phyloP scores from a whole-genome alignment of 2,797 vertebrate species.

The Brotogeris chrysoptera region DNA sequence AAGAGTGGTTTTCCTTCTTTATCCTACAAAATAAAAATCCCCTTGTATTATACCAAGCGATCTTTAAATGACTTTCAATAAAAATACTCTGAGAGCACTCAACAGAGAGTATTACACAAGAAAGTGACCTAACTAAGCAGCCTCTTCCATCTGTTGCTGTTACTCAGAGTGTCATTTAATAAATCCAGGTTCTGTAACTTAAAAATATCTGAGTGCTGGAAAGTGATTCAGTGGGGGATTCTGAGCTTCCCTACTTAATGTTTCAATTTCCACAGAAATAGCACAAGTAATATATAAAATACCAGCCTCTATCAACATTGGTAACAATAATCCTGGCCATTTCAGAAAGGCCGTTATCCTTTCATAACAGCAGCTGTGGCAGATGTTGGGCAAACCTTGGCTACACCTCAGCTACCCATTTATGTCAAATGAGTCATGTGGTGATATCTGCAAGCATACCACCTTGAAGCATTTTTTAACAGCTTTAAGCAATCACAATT shows the following conservation, averaged over 20 bases:
- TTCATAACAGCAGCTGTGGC: too few relatives aligned
- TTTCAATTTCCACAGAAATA: not conserved
- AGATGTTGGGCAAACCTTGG: not conserved
- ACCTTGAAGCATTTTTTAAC: not conserved
- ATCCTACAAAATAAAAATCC: constrained; percentile 49
- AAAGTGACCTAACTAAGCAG: not conserved
- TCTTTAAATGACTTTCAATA: not conserved
- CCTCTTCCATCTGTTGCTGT: not conserved
- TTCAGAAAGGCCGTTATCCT: accelerated
- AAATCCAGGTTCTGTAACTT: not conserved
- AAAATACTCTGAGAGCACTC: not conserved
- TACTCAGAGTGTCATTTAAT: not conserved
- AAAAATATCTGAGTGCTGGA: not conserved
- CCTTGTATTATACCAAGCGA: not conserved
- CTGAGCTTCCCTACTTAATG: not conserved
- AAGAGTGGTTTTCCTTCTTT: constrained; percentile 73
- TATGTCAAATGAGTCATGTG: not conserved
- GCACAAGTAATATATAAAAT: not conserved
- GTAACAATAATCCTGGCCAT: not conserved
- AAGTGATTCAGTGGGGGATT: not conserved
- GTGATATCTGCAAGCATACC: not conserved
- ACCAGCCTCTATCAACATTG: not conserved
- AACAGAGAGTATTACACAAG: not conserved
- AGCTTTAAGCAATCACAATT: not conserved
- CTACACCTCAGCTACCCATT: not conserved